phyloP scores from a whole-genome alignment of 2,797 vertebrate species.

The Poliocrania exsul region DNA sequence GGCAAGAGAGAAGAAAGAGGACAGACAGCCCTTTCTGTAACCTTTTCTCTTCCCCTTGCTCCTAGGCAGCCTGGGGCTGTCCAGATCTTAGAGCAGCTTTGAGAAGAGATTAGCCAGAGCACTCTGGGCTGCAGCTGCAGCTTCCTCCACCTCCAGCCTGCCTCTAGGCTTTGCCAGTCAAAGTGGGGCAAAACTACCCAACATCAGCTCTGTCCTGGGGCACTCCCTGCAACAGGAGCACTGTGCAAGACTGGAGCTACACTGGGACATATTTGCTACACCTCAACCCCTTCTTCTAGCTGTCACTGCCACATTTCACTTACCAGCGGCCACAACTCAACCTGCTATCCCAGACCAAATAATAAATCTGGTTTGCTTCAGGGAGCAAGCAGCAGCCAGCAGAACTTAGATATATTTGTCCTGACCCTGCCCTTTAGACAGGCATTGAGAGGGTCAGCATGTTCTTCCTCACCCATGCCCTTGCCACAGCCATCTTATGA shows the following conservation, averaged over 20 bases:
- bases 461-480: neutral
- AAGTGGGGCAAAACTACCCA: neutral
- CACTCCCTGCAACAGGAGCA: neutral
- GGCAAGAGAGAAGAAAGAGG: neutral
- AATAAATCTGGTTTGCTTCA: neutral
- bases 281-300: neutral
- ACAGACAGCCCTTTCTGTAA: slow-evolving; percentile 7
- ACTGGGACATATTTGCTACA: neutral
- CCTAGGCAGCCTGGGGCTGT: slow-evolving; percentile 5
- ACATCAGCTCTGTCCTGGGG: neutral
- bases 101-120: slow-evolving; percentile 29
- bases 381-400: neutral
- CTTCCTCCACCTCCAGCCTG: neutral
- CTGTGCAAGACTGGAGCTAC: neutral
- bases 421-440: neutral
- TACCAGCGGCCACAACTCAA: neutral
- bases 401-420: neutral
- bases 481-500: neutral
- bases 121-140: neutral
- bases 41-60: slow-evolving; percentile 14
- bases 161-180: neutral
- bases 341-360: neutral
- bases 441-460: neutral
- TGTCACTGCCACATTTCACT: neutral
- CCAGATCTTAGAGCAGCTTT: neutral